Base-by-base conservation (phyloP, 2,888 invertebrate species). In the Apantesis nais region DNA sequence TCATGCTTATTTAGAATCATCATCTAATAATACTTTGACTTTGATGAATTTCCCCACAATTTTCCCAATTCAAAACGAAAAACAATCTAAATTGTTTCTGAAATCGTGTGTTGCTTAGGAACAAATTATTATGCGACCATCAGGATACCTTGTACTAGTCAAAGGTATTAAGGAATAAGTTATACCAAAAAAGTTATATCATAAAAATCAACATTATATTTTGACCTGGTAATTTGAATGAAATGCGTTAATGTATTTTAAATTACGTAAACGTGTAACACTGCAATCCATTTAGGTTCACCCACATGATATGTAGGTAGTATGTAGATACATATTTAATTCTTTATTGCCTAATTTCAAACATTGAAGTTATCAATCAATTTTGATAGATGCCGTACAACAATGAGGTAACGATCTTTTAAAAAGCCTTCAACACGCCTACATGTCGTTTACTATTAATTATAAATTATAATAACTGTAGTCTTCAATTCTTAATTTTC, bases 201-300 rank as follows among this genome's bases (percentile, higher is more conserved):
- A n/a, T n/a, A n/a, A n/a, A n/a, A n/a, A n/a, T n/a, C n/a, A n/a
- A n/a, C n/a, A n/a, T n/a, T n/a, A n/a, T n/a, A n/a, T n/a, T n/a
- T 79, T 80, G 77, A 72, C 76, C 75, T 74, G 76, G 79, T 83
- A 83, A 82, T 81, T 78, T 70, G 70, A 77, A 77, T 73, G 74
- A 79, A 80, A 74, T 66, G 72, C 68, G 65, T 76, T 78, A 75
- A 77, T 80, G 74, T 75, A 76, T 76, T 77, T 70, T 61, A 70
- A 66, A 71, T 76, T 68, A 69, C 62, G 64, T 73, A 67, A 67
- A 39, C 52, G 16, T 19, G 25, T 66, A 66, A 66, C 61, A 37
- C n/a, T 58, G 66, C 61, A 71, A 67, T 64, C 29, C n/a, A 71
- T 60, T 58, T 41, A 25, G 39, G 48, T 63, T 34, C 63, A 44